Base-by-base conservation (phyloP, 2,797 vertebrate species). In the Labroides dimidiatus region DNA sequence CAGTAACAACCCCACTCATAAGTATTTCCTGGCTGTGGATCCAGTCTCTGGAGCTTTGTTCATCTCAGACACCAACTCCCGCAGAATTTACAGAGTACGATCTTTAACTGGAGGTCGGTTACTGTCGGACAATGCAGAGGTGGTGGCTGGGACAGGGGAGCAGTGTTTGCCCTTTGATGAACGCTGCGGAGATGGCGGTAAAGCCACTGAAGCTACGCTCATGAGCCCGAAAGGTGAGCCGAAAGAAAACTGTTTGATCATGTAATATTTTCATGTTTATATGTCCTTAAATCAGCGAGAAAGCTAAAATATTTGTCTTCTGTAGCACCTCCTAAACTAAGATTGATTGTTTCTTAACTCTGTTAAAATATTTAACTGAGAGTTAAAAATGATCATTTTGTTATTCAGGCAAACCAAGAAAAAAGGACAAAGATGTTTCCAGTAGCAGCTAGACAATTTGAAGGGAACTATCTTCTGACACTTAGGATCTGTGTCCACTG, bases 1-100 rank as follows among this genome's bases (percentile, higher is more conserved):
- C 80, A 99, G 98, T 92, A 99, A 98, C 91, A 99, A 99, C 91
- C 97, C 97, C 0, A 97, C 97, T 12, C 98, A 99, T 84, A 99
- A 99, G 91, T 99, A 99, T 93, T 99, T 99, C 91, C 89, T 99
- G 94, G 97, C 98, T 0, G 96, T 99, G 83, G 97, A 99, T 90
- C 98, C 98, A 2, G 96, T 99, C 80, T 96, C 96, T 1, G 97
- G 98, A 66, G 96, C 95, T 0, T 91, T 99, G 65, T 99, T 95
- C 44, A 94, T 99, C 83, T 99, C 98, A 0, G 98, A 99, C 90
- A 99, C 98, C 91, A 99, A 99, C 90, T 99, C 97, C 1, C 94
- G 98, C 14, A 91, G 96, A 52, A 99, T 99, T 77, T 99, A 96
- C 92, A 94, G 92, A 1, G 95, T 98, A 53, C 97, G 95, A 78